A percentile compares a stretch with the other conserved stretches of the same genome.
Evolutionary conservation across 2,888 invertebrate species (phyloP).

Genomic region (Portevinia maculata): DNA sequence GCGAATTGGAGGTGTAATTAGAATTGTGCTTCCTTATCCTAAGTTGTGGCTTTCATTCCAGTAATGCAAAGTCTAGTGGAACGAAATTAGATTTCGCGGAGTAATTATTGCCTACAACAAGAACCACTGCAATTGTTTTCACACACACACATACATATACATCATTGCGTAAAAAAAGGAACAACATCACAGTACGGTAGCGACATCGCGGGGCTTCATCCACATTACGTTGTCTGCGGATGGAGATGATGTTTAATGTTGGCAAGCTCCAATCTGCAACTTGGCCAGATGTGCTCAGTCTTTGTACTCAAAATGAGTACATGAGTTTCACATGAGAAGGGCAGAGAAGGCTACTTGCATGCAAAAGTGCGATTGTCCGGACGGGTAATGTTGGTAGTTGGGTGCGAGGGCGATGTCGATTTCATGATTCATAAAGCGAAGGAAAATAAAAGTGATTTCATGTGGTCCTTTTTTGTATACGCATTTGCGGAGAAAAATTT

Average conservation of each 20-base stretch:
- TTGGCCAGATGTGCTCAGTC: slow-evolving; percentile 67
- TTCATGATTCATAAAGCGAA: slow-evolving; percentile 61
- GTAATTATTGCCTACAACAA: slow-evolving; percentile 56
- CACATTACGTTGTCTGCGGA: slow-evolving; percentile 49
- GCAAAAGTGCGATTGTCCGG: slow-evolving; percentile 32
- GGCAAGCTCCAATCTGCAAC: slow-evolving; percentile 64
- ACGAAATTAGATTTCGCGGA: slow-evolving; percentile 73
- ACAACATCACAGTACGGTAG: slow-evolving; percentile 10
- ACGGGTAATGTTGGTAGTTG: neutral
- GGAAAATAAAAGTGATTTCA: slow-evolving; percentile 70
- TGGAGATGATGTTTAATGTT: slow-evolving; percentile 35
- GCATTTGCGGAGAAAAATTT: slow-evolving; percentile 32
- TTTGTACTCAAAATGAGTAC: slow-evolving; percentile 46
- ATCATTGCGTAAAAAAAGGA: slow-evolving; percentile 8
- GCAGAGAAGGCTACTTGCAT: slow-evolving; percentile 13
- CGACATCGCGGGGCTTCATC: slow-evolving; percentile 28
- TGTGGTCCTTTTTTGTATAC: slow-evolving; percentile 7
- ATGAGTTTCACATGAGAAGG: neutral
- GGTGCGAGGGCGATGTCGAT: slow-evolving; percentile 24
- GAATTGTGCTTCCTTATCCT: slow-evolving; percentile 69
- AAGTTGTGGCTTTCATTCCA: slow-evolving; percentile 65
- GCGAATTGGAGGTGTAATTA: slow-evolving; percentile 67
- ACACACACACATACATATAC: slow-evolving; percentile 4
- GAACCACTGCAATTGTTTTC: slow-evolving; percentile 27
- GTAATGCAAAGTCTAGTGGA: slow-evolving; percentile 67